These are phyloP conservation scores for Helicoverpa armigera DNA, from an alignment of 1,140 invertebrate species.

Conservation along the genomic window DNA sequence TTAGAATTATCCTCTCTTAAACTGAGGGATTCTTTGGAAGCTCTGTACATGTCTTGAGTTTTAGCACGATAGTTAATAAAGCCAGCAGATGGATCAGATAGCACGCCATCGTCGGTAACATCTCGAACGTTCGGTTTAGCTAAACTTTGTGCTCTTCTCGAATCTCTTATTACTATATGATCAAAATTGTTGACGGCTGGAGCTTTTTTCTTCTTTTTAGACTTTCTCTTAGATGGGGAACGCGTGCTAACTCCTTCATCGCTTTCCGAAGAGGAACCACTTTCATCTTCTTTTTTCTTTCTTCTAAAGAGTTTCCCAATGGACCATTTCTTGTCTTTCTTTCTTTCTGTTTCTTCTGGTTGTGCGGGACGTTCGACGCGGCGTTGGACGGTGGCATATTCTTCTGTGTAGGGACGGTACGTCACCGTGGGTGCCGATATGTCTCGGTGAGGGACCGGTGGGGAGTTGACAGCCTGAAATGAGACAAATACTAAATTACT, in stretches of 20 bases:
- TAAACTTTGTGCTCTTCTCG: slow-evolving; percentile 82
- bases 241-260: slow-evolving; percentile 86
- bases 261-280: slow-evolving; percentile 88
- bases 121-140: slow-evolving; percentile 78
- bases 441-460: slow-evolving; percentile 78
- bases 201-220: slow-evolving; percentile 80
- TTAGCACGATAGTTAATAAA: slow-evolving; percentile 83
- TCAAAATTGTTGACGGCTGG: slow-evolving; percentile 84
- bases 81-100: slow-evolving; percentile 85
- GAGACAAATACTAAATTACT: slow-evolving; percentile 49
- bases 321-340: slow-evolving; percentile 91
- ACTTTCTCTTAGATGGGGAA: slow-evolving; percentile 84
- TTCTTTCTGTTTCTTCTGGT: slow-evolving; percentile 74
- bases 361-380: slow-evolving; percentile 71
- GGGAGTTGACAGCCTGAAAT: slow-evolving; percentile 84
- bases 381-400: slow-evolving; percentile 73
- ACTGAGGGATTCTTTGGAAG: slow-evolving; percentile 77
- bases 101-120: slow-evolving; percentile 85
- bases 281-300: slow-evolving; percentile 89
- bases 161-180: slow-evolving; percentile 85
- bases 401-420: slow-evolving; percentile 78
- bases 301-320: slow-evolving; percentile 90
- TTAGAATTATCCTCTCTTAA: slow-evolving; percentile 72
- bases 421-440: slow-evolving; percentile 65
- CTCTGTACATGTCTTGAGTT: slow-evolving; percentile 72